Evolutionary conservation across 2,888 invertebrate species (phyloP).

Genomic region (Odontothrips loti): DNA sequence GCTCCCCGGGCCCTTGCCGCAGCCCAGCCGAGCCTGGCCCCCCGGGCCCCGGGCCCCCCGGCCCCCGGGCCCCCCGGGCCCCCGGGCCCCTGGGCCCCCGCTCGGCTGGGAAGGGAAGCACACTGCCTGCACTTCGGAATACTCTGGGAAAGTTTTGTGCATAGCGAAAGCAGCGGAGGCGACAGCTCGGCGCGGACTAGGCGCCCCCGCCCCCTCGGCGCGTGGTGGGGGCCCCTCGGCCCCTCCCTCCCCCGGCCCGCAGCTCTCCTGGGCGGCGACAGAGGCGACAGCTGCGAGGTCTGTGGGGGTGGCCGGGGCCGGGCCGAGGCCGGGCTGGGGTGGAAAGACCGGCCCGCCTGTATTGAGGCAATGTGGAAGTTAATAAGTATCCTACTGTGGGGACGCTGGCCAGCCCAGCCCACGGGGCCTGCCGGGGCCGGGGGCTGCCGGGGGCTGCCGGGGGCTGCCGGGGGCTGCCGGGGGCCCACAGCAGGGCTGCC

Average conservation of each 20-base stretch:
- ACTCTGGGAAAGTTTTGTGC: slow-evolving; percentile 3
- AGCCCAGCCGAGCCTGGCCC: too few relatives aligned
- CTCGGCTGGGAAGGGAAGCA: neutral
- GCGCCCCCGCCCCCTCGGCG: neutral
- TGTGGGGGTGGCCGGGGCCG: neutral
- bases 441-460: too few relatives aligned
- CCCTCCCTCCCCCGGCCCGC: neutral
- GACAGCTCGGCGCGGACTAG: neutral
- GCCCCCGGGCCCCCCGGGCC: neutral
- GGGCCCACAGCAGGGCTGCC: too few relatives aligned
- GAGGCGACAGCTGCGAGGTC: neutral
- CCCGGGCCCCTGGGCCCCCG: neutral
- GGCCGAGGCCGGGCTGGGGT: neutral
- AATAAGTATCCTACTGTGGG: neutral
- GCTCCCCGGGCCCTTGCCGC: too few relatives aligned
- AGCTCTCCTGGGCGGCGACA: neutral
- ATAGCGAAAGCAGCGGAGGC: neutral
- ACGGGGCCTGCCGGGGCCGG: too few relatives aligned
- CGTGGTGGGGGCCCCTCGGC: neutral
- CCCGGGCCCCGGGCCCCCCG: neutral
- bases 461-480: too few relatives aligned
- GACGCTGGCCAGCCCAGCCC: too few relatives aligned
- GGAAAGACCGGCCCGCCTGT: neutral
- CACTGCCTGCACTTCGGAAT: neutral
- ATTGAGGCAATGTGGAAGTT: neutral